Conservation (phyloP, 2,888 invertebrate species). For the Cybosia mesomella region DNA sequence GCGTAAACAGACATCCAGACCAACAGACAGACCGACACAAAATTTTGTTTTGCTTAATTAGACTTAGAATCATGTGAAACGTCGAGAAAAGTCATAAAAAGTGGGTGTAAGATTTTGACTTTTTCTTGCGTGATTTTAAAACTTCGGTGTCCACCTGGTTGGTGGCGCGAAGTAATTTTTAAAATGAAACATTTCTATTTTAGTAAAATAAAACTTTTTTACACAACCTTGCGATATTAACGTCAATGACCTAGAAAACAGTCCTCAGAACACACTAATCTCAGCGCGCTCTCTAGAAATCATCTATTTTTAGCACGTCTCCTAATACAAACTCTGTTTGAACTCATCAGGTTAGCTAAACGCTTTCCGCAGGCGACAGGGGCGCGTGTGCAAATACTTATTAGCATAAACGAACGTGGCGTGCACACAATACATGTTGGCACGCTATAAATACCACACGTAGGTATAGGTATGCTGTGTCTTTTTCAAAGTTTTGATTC, state of each 20-base stretch:
- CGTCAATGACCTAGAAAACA: background rate
- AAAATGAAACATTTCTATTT: background rate
- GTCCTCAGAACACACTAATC: background rate
- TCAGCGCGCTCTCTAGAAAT: background rate
- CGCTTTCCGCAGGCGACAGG: slow-evolving; percentile 40
- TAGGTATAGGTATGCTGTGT: slow-evolving; percentile 13
- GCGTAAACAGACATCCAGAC: too few species aligned
- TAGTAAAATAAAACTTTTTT: background rate
- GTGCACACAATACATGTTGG: slow-evolving; percentile 32
- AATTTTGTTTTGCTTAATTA: too few species aligned
- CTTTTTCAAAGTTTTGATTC: background rate
- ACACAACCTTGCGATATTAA: background rate
- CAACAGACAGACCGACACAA: too few species aligned
- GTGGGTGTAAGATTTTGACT: too few species aligned
- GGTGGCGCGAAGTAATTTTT: background rate
- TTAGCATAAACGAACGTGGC: slow-evolving; percentile 62
- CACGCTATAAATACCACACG: slow-evolving; percentile 16
- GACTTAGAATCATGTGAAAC: too few species aligned
- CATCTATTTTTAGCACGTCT: slow-evolving; percentile 10
- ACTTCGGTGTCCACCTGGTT: too few species aligned
- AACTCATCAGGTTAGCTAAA: slow-evolving; percentile 30
- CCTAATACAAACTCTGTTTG: slow-evolving; percentile 20
- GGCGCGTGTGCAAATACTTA: slow-evolving; percentile 57
- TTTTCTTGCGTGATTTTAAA: too few species aligned
- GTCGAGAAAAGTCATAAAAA: too few species aligned